Evolutionary conservation across 2,113 vertebrate genomes (phyloP), one percentile per base, ranked within the genome.

Genomic region (Anhinga anhinga): DNA sequence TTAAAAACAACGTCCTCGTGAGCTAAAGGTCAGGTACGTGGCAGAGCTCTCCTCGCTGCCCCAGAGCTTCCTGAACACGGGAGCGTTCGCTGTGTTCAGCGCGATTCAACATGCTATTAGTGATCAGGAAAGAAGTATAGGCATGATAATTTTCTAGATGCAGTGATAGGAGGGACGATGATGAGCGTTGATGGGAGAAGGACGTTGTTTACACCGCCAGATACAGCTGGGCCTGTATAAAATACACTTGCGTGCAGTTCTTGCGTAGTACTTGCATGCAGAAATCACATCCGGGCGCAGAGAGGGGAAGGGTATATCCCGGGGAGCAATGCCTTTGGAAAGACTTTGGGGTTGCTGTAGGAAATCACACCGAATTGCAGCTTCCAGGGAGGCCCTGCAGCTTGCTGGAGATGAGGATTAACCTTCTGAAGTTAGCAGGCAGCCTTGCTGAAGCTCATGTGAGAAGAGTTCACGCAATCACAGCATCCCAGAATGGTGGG

Each of bases 51-150:
- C 11, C 58, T 53, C 10, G 0, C 32, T 18, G n/a, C 22, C 34
- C 30, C 32, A 7, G 44, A 25, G 30, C 50, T 55, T 16, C 40
- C 45, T 5, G 6, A 30, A 5, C 4, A 1, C 10, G 45, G 56
- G 49, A 17, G 19, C 4, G 30, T 19, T 27, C 2, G 0, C 3
- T 5, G 72, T 1, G 6, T 32, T 40, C 69, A 3, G 15, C 34
- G 85, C 49, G 38, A 1, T 13, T 13, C n/a, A 6, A 0, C 12
- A 0, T 7, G 11, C 62, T 32, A 2, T 5, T 20, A n/a, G 56
- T 2, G 63, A 16, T 18, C n/a, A 12, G 69, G 63, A 21, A 27
- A n/a, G 18, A 15, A 15, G 19, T 3, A 11, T 5, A 2, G 36
- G 17, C 17, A 25, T 14, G 8, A 2, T n/a, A 3, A 2, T 18